Base-by-base conservation (phyloP, 2,888 invertebrate genomes). In the Nephrocerus scutellatus region DNA sequence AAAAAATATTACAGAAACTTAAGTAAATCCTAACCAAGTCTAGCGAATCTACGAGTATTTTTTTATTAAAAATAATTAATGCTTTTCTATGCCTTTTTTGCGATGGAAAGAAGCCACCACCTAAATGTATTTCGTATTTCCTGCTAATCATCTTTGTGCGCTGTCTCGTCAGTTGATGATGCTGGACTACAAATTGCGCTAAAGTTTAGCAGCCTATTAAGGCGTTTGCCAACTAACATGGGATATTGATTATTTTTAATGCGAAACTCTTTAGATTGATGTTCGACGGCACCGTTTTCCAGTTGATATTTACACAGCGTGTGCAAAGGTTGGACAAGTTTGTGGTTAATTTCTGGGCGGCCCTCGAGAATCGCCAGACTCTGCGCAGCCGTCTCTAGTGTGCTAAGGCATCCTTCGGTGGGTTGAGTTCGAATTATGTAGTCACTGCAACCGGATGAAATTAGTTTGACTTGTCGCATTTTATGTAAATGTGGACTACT, bases 391-490 rank as follows among this genome's bases (percentile, higher is more conserved):
- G 63, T 64, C 39, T 65, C 64, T 20, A 95, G 70, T 1, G 93
- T 95, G 39, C 92, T 93, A 12, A 95, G 72, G 57, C 91, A 90
- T 18, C 84, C 84, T 64, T 91, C 89, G 5, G 88, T 86, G 3
- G 93, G 93, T 61, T 95, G 93, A 5, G 92, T 93, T 48, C 93
- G 76, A 53, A 95, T 92, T 38, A 90, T 85, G 63, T 93, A 95
- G 62, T 84, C 82, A 64, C 93, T 93, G 25, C 74, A 75, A 44
- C 74, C 75, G 35, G 74, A 76, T 9, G 78, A 76, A 28, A 84
- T 70, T 33, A 93, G 72, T 68, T 90, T 89, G 1, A 91, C 86
- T 71, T 91, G 88, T 55, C 74, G 79, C 41, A 92, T 67, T 36
- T 72, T 70, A 53, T 84, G 84, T 33, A 93, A 71, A 43, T 79